Conservation (phyloP, 2,888 invertebrate genomes). For the Carterocephalus palaemon region DNA sequence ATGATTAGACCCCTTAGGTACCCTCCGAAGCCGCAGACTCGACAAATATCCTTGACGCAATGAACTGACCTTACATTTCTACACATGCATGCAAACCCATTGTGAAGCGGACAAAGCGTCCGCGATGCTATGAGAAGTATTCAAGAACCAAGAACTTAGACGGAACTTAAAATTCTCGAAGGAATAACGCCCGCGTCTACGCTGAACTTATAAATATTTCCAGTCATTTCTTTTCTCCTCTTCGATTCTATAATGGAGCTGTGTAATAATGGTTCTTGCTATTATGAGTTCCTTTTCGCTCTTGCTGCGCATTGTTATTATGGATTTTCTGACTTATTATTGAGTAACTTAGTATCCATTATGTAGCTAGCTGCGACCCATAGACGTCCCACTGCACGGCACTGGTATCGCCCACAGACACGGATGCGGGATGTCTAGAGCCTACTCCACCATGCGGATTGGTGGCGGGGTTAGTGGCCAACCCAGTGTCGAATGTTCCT, state of each 20-base stretch:
- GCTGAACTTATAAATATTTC: slow-evolving; percentile 41
- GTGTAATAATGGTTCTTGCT: slow-evolving; percentile 24
- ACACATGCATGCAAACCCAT: slow-evolving; percentile 59
- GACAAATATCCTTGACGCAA: slow-evolving; percentile 54
- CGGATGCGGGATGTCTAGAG: too few species aligned
- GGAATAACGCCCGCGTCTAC: slow-evolving; percentile 59
- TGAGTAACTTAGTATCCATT: slow-evolving; percentile 6
- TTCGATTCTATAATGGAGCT: slow-evolving; percentile 24
- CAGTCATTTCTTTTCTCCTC: slow-evolving; percentile 24
- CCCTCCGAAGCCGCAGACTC: slow-evolving; percentile 32
- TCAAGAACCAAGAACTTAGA: slow-evolving; percentile 60
- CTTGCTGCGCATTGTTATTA: slow-evolving; percentile 20
- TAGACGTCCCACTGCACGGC: too few species aligned
- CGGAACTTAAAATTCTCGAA: slow-evolving; percentile 69
- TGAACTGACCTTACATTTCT: slow-evolving; percentile 57
- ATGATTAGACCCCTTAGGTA: slow-evolving; percentile 3
- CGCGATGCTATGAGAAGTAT: slow-evolving; percentile 56
- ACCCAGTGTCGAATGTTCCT: too few species aligned
- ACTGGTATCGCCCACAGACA: too few species aligned
- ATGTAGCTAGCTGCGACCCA: too few species aligned
- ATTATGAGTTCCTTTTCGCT: slow-evolving; percentile 19
- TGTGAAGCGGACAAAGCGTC: slow-evolving; percentile 64
- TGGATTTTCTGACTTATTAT: slow-evolving; percentile 21
- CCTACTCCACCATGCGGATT: too few species aligned
- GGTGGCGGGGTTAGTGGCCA: too few species aligned